Evolutionary conservation across 2,888 invertebrate species (phyloP), one percentile per base, ranked within the genome.

Genomic region (Alsophila aescularia): DNA sequence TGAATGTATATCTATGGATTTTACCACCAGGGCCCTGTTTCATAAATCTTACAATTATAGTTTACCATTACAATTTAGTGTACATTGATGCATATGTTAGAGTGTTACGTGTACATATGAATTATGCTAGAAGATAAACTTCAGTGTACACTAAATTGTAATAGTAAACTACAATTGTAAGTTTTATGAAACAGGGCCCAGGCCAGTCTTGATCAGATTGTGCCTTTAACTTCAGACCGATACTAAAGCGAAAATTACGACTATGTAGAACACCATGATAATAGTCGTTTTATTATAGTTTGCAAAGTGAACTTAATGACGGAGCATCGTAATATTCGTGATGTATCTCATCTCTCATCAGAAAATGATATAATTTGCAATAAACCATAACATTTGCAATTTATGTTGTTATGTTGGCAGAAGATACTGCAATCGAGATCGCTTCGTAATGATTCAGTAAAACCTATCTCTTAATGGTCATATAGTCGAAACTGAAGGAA

Each of bases 281-380:
- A 39, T 40, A 29, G 24, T 14, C 2, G 36, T 47, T 53, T 45
- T 35, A 35, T 32, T 49, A 44, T 39, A 44, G 27, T 39, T 54
- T 32, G 27, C 31, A 35, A 52, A 45, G 41, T 45, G 45, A 35
- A 15, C 24, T 8, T 50, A 50, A 50, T 50, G 35, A 48, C 31
- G 13, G 15, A 10, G 31, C 39, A 39, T 43, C 48, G 42, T 39
- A 47, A 12, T n/a, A n/a, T n/a, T n/a, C n/a, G n/a, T n/a, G n/a
- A n/a, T n/a, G n/a, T n/a, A n/a, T n/a, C n/a, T n/a, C n/a, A n/a
- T n/a, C n/a, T 40, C 52, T 39, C 56, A 43, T 57, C 52, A 48
- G 39, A 48, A 52, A 47, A 56, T 40, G 24, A 15, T 51, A 47
- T n/a, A n/a, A n/a, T 39, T 52, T 52, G 57, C 48, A 57, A 48